Base-by-base conservation (phyloP, 2,888 invertebrate species). In the Xestia rhomboidea region DNA sequence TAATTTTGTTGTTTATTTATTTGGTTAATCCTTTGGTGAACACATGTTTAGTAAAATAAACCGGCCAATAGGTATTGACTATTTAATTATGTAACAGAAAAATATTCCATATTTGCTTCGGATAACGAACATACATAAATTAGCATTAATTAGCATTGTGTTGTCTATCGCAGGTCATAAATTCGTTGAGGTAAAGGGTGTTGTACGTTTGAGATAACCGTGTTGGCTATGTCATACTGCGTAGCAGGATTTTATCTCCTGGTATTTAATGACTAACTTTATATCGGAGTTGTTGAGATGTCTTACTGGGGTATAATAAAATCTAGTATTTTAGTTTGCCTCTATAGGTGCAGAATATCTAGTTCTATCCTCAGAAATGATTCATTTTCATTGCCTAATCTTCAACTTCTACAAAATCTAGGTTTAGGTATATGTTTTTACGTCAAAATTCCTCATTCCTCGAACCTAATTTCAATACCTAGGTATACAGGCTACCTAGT, bases 41-140 rank as follows among this genome's bases (percentile, higher is more conserved):
- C n/a, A 73, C 15, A 73, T 79, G 70, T 49, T 64, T 70, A 76
- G 60, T 70, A 34, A 63, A 62, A 49, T 64, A 51, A 34, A 54
- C 24, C 24, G 46, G 62, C 18, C 15, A 27, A 60, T 76, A n/a
- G 49, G n/a, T 62, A 71, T 41, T 80, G 18, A 51, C 8, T 30
- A 46, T 57, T 77, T 51, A 10, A 57, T 84, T 86, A 87, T 73
- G 44, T 76, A 84, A 84, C n/a, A 30, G 38, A 67, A 66, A 71
- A 78, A 77, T 68, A 70, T 80, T 80, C 51, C 63, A 27, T 38
- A 60, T 54, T 54, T 54, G 10, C 13, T 67, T 46, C 38, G 21
- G 70, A 49, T 57, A 70, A 30, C 34, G 46, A 49, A 63, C 24
- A 51, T 60, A 54, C 10, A 21, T 64, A 54, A 34, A 63, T 64